Percentiles rank a stretch among this genome's conserved stretches.
Evolutionary conservation across 2,888 invertebrate genomes (phyloP).

Genomic region (Cybosia mesomella): DNA sequence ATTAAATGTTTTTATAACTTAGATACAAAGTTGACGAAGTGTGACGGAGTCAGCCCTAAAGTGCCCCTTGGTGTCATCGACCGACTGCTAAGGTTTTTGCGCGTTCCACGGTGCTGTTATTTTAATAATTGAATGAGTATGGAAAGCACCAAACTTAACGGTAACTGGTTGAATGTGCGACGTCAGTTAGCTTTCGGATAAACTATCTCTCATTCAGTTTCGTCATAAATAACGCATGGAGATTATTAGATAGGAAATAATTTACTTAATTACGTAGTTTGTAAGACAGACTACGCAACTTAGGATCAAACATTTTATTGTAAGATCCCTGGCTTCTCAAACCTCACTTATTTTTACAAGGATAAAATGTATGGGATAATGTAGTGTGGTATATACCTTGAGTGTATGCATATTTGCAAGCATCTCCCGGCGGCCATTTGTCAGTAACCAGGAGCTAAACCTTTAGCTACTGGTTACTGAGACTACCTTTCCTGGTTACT

Average conservation of each 20-base stretch:
- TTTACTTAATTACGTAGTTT: slow-evolving; percentile 17
- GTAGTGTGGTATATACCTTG: no score
- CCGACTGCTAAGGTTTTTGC: slow-evolving; percentile 83
- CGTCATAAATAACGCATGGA: slow-evolving; percentile 3
- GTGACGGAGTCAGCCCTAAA: slow-evolving; percentile 82
- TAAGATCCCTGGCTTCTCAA: no score
- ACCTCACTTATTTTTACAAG: no score
- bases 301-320: not conserved
- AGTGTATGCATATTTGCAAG: no score
- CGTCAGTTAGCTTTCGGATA: slow-evolving; percentile 46
- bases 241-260: slow-evolving; percentile 5
- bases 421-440: no score
- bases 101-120: slow-evolving; percentile 81
- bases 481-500: no score
- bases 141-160: slow-evolving; percentile 74
- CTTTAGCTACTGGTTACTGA: no score
- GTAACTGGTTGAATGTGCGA: slow-evolving; percentile 62
- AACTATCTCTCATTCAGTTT: slow-evolving; percentile 29
- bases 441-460: no score
- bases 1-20: slow-evolving; percentile 60
- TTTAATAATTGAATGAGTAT: slow-evolving; percentile 84
- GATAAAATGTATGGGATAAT: no score
- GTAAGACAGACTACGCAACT: slow-evolving; percentile 3
- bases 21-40: slow-evolving; percentile 69
- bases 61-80: slow-evolving; percentile 83